phyloP scores from a whole-genome alignment of 2,113 vertebrate genomes.

The Misgurnus mizolepis region DNA sequence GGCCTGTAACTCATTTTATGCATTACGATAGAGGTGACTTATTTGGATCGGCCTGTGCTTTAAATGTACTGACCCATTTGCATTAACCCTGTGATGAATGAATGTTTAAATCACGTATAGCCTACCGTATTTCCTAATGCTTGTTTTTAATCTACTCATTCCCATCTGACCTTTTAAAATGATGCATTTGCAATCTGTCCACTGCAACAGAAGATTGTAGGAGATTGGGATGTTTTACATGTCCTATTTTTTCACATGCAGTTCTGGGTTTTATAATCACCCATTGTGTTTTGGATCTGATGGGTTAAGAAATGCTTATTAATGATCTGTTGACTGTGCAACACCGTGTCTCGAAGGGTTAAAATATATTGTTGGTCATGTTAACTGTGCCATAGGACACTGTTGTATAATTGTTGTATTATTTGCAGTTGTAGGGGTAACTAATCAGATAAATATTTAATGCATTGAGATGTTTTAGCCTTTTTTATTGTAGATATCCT shows the following conservation, averaged over 20 bases:
- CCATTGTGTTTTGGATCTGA: no score
- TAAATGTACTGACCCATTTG: background rate
- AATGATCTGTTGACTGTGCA: background rate
- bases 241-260: no score
- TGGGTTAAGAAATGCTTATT: background rate
- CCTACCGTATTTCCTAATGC: no score
- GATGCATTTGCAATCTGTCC: background rate
- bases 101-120: background rate
- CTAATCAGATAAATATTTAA: background rate
- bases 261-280: no score
- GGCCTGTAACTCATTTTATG: background rate
- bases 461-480: background rate
- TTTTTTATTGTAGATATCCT: background rate
- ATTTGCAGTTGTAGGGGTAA: background rate
- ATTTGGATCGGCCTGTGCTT: conserved; percentile 19
- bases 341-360: no score
- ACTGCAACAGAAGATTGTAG: background rate
- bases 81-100: background rate
- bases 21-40: background rate
- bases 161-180: background rate
- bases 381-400: background rate
- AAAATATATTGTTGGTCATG: background rate
- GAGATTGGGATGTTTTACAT: no score
- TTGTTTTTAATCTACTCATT: background rate
- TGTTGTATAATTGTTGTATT: background rate